Evolutionary conservation across 1,140 invertebrate species (phyloP).

Genomic region (Mylabris phalerata): DNA sequence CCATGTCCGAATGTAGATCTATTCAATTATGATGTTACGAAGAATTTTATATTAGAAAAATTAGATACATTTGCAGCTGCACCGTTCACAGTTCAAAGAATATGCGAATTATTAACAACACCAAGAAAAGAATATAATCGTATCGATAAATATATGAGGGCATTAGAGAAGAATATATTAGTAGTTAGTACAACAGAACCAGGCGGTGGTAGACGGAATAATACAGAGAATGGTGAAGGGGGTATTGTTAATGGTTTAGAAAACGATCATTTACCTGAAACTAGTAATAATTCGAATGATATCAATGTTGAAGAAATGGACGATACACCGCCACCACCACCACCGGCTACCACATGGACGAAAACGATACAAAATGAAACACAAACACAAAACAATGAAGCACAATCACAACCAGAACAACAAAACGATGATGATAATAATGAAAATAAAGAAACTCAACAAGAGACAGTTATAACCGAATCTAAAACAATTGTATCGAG

Average conservation of each 20-base stretch:
- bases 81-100: conserved; percentile 92
- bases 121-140: conserved; percentile 92
- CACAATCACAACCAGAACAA: not conserved
- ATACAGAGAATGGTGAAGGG: conserved; percentile 56
- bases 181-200: conserved; percentile 94
- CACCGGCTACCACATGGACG: not conserved
- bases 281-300: conserved; percentile 53
- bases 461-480: conserved; percentile 11
- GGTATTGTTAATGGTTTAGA: conserved; percentile 51
- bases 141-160: conserved; percentile 93
- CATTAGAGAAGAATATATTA: conserved; percentile 88
- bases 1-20: conserved; percentile 83
- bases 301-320: conserved; percentile 66
- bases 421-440: not conserved
- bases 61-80: conserved; percentile 80
- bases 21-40: conserved; percentile 86
- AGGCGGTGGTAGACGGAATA: conserved; percentile 47
- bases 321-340: conserved; percentile 48
- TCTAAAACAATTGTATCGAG: conserved; percentile 11
- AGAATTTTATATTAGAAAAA: conserved; percentile 73
- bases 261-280: conserved; percentile 45
- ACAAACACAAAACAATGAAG: not conserved
- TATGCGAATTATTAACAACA: conserved; percentile 86
- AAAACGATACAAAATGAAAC: conserved; percentile 1
- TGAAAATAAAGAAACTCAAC: not conserved